Conservation (phyloP, 1,140 invertebrate genomes). For the Drosophila mojavensis region DNA sequence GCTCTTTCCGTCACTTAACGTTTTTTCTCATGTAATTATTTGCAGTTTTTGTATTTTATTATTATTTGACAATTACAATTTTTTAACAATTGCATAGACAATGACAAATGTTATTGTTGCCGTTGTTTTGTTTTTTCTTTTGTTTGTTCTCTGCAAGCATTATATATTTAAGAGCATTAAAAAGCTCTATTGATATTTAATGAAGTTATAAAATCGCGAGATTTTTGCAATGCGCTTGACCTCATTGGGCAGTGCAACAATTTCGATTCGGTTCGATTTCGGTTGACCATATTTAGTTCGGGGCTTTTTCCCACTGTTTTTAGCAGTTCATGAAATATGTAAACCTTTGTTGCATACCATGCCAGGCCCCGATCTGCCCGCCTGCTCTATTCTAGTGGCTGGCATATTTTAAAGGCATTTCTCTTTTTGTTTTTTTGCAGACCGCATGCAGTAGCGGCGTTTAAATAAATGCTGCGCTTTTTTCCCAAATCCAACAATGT, state of each 20-base stretch:
- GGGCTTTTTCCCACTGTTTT: constrained; percentile 9
- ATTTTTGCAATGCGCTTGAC: constrained; percentile 8
- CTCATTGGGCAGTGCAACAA: constrained; percentile 4
- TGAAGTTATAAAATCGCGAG: constrained; percentile 19
- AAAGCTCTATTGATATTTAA: constrained; percentile 20
- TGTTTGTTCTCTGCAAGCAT: neutral
- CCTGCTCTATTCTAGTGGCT: constrained; percentile 5
- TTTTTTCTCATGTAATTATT: neutral
- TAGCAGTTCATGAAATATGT: constrained; percentile 47
- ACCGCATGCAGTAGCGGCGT: constrained; percentile 19
- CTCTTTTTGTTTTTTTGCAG: constrained; percentile 16
- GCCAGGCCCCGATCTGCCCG: neutral
- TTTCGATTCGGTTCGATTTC: constrained; percentile 7
- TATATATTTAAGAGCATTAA: constrained; percentile 24
- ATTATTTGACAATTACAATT: neutral
- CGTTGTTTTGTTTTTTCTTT: neutral
- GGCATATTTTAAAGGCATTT: constrained; percentile 36
- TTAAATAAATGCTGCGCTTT: constrained; percentile 52
- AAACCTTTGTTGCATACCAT: constrained; percentile 25
- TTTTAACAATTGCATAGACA: constrained; percentile 2
- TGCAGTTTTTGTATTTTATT: neutral
- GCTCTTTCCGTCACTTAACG: neutral
- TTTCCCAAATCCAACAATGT: constrained; percentile 16
- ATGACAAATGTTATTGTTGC: neutral
- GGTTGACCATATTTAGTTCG: constrained; percentile 31